Evolutionary conservation across 2,113 vertebrate genomes (phyloP), one percentile per base, ranked within the genome.

Genomic region (Malaclemys terrapin): DNA sequence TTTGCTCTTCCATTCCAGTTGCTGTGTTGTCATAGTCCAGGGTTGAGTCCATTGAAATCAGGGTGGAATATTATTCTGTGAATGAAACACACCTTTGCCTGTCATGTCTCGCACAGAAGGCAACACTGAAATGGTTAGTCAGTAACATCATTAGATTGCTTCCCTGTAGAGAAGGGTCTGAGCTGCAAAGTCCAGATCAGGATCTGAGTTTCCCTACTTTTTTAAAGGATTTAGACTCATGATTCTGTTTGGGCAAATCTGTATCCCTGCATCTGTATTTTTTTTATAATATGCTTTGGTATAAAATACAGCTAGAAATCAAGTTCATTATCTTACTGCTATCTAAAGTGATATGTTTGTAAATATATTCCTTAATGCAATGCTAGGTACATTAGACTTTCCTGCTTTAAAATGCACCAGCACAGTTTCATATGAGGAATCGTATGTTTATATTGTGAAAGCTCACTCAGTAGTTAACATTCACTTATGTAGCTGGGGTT

Each of bases 401-500:
- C 62, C 49, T 65, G 29, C 12, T 50, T 50, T 14, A n/a, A 85
- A 96, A 90, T 88, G 72, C 78, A 2, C 12, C 82, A 92, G 89
- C 93, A 93, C 20, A 65, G 62, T 72, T 72, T 38, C n/a, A 72
- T 72, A 38, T 80, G 12, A 93, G 93, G 22, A 22, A 75, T 81
- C 38, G 59, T 76, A 69, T 72, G 91, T 54, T 54, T 92, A 50
- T 89, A 54, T 80, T 50, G 52, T 50, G 3, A 54, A 52, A 13
- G 75, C 84, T 57, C 83, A 50, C 57, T 93, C 50, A 82, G 76
- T 80, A 87, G 62, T 87, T 72, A 90, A 84, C 38, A 94, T 80
- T 85, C 85, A 47, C 62, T 72, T 93, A 96, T 75, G 84, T 42
- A 93, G 2, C 78, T 94, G 84, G 89, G 8, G 54, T 93, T 89